Percentiles rank a stretch among this genome's conserved stretches.
These are phyloP conservation scores for Arenaria interpres DNA, from an alignment of 2,113 vertebrate species.

Conservation along the genomic window DNA sequence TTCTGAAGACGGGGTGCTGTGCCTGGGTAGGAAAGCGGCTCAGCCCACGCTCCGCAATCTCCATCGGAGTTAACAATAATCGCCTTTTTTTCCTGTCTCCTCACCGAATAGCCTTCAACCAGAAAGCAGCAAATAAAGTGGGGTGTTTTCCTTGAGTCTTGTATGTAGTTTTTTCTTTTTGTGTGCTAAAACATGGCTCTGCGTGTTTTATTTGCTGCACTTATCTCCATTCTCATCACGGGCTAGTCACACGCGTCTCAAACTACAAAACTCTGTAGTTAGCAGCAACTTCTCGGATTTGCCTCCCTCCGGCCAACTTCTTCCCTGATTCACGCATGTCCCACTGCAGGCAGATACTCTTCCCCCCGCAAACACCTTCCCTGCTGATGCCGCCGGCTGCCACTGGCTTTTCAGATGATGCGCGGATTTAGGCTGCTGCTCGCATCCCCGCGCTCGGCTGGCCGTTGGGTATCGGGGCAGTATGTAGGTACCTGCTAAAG, in stretches of 20 bases:
- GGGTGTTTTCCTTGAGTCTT: neutral
- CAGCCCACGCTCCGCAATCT: neutral
- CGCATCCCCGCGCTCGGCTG: neutral
- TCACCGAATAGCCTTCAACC: neutral
- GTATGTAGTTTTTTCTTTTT: neutral
- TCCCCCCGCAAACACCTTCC: neutral
- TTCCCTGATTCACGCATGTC: rapidly evolving
- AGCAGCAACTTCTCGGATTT: neutral
- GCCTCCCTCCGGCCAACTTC: neutral
- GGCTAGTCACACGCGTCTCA: neutral
- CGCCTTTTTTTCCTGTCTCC: neutral
- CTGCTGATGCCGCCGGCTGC: neutral
- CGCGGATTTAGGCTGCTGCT: neutral
- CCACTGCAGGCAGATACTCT: neutral
- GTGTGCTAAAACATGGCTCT: neutral
- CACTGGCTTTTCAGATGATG: neutral
- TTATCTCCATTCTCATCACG: neutral
- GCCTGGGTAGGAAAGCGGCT: neutral
- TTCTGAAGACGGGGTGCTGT: neutral
- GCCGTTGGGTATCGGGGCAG: neutral
- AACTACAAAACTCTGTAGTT: neutral
- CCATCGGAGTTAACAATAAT: neutral
- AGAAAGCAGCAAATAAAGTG: conserved; percentile 1
- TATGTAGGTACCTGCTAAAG: neutral
- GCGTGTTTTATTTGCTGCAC: neutral